Percentiles rank a stretch among this genome's conserved stretches.
Conservation (phyloP, 2,797 vertebrate species). For the Urophycis tenuis region DNA sequence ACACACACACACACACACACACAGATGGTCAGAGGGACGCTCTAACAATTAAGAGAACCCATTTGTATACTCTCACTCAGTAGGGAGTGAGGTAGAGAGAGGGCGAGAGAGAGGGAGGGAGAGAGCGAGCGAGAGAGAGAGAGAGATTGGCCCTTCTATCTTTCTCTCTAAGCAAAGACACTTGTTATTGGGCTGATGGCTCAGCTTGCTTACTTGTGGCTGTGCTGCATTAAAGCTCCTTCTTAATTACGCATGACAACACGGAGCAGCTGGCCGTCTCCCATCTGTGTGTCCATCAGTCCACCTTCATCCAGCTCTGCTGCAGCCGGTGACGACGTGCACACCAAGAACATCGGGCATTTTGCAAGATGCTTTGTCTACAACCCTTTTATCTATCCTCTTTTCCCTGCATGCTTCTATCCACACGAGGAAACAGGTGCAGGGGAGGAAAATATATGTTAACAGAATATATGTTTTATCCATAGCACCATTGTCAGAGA, state of each 20-base stretch:
- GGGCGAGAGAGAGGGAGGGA: neutral
- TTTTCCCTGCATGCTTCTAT: neutral
- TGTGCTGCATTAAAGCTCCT: constrained; percentile 26
- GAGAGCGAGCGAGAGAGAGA: neutral
- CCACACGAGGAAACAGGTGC: neutral
- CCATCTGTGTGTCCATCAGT: constrained; percentile 51
- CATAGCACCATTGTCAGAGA: neutral
- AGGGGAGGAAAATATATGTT: neutral
- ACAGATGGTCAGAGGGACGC: constrained; percentile 57
- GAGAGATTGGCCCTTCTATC: neutral
- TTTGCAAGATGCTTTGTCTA: neutral
- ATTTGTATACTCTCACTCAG: constrained; percentile 38
- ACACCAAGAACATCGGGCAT: neutral
- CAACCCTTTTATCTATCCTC: neutral
- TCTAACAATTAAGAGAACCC: constrained; percentile 49
- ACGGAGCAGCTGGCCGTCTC: constrained; percentile 50
- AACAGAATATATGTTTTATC: too few relatives aligned
- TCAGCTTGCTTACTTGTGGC: constrained; percentile 28
- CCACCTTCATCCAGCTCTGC: constrained; percentile 10
- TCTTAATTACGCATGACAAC: constrained; percentile 60
- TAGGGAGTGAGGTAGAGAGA: neutral
- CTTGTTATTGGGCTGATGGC: neutral
- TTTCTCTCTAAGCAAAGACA: constrained; percentile 4
- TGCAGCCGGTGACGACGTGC: neutral
- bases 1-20: constrained; percentile 27